Evolutionary conservation across 2,888 invertebrate genomes (phyloP), one percentile per base, ranked within the genome.

Genomic region (Phyto melanocephala): DNA sequence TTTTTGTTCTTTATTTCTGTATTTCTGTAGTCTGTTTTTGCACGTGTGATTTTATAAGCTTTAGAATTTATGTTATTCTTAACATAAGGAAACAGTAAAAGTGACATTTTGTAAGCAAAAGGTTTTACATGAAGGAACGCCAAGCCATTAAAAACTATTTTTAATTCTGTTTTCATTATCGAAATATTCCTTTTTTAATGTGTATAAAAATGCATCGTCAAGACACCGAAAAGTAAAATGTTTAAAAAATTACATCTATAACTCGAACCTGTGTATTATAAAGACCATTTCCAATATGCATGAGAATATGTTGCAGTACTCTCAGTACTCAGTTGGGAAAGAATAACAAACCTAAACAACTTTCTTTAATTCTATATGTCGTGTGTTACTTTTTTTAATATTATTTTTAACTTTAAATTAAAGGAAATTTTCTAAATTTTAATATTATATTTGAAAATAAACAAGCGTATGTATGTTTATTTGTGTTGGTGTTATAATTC

Each of bases 311-410:
- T 72, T 37, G n/a, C 15, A 54, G 45, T 75, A 33, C n/a, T 65
- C 58, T 6, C 0, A 60, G 13, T 42, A 58, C 17, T 15, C 2
- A 11, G 24, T 37, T 17, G 37, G 24, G 22, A 60, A 47, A 11
- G 10, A 42, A 70, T 52, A 35, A 24, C 20, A 22, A 50, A 28
- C n/a, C 24, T 50, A 60, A 76, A 81, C 76, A 71, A 76, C 67
- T 76, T 81, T 76, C 71, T 81, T 76, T 52, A 24, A 67, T 71
- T 76, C 42, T 81, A 20, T 17, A 37, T 81, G 76, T 81, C 52
- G 65, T 81, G 45, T 62, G 10, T 72, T 67, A 1, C 37, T 42
- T 52, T 7, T 71, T 58, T 52, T 42, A 47, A n/a, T n/a, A n/a
- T n/a, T n/a, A n/a, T n/a, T n/a, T n/a, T n/a, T n/a, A n/a, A n/a